Conservation (phyloP, 2,888 invertebrate species). For the Temnothorax rugatulus region DNA sequence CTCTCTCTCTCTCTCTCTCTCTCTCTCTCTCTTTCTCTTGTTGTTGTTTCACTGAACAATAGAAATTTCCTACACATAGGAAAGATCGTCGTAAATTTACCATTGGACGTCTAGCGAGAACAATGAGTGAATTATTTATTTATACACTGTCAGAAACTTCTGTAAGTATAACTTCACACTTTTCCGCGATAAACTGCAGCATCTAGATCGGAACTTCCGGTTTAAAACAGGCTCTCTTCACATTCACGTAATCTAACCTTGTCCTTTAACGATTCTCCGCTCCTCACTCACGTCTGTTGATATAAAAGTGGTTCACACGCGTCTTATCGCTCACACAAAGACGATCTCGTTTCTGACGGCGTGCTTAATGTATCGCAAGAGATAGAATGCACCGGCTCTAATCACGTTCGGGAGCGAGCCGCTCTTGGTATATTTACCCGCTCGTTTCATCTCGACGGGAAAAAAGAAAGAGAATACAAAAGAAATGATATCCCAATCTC, state of each 20-base stretch:
- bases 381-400: constrained; percentile 71
- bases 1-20: too few relatives aligned
- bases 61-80: neutral
- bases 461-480: neutral
- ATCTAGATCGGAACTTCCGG: neutral
- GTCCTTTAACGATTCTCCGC: neutral
- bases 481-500: constrained; percentile 23
- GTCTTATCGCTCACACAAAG: constrained; percentile 70
- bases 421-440: constrained; percentile 68
- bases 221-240: neutral
- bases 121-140: constrained; percentile 3
- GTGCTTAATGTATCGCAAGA: constrained; percentile 77
- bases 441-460: constrained; percentile 67
- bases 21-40: too few relatives aligned
- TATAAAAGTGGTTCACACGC: neutral
- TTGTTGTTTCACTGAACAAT: neutral
- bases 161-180: constrained; percentile 11
- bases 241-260: neutral
- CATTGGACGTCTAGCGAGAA: neutral
- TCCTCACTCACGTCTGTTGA: neutral
- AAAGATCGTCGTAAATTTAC: constrained; percentile 17
- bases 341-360: constrained; percentile 77
- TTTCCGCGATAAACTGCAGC: neutral
- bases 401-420: constrained; percentile 74
- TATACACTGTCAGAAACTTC: neutral